Evolutionary conservation across 1,140 invertebrate genomes (phyloP), one percentile per base, ranked within the genome.

Genomic region (Drosophila bocki): DNA sequence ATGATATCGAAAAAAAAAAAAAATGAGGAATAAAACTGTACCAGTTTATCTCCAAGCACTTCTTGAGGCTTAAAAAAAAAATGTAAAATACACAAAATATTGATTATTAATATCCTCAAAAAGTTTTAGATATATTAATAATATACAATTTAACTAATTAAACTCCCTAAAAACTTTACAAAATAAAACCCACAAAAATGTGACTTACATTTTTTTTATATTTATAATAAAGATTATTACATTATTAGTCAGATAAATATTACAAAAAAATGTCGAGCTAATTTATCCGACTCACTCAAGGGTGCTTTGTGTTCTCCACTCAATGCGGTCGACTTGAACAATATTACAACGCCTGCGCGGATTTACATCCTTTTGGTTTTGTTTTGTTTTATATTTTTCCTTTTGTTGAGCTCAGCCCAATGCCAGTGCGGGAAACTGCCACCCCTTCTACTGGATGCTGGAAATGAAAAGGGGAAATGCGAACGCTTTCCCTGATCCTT

Each of bases 341-440:
- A 72, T 75, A 79, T 83, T 78, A 87, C 76, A 88, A 88, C 84
- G 84, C 84, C 85, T 88, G 84, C 84, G 84, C 85, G 80, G 79
- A 88, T 81, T 87, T 88, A 72, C 71, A 59, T 80, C 69, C 61
- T 78, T 69, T 69, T 8, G 33, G 29, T 17, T 19, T 48, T 47
- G 22, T 26, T 47, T 48, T 48, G 33, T 54, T 19, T 54, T 3
- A 2, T 48, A n/a, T 5, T 50, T n/a, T n/a, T 11, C 33, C 35
- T 62, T 48, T 37, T 44, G 47, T 37, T 69, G n/a, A 17, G 56
- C 54, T 41, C 62, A 50, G 29, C 26, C 39, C 22, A 26, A 44
- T 44, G 45, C 33, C 19, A 26, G 19, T 15, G 17, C 72, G 41
- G 53, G 42, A 17, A 32, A 44, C 44, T 44, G 72, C 47, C 57